A percentile compares a stretch with the other conserved stretches of the same genome.
Conservation (phyloP, 2,113 vertebrate species). For the Prochilodus magdalenae region DNA sequence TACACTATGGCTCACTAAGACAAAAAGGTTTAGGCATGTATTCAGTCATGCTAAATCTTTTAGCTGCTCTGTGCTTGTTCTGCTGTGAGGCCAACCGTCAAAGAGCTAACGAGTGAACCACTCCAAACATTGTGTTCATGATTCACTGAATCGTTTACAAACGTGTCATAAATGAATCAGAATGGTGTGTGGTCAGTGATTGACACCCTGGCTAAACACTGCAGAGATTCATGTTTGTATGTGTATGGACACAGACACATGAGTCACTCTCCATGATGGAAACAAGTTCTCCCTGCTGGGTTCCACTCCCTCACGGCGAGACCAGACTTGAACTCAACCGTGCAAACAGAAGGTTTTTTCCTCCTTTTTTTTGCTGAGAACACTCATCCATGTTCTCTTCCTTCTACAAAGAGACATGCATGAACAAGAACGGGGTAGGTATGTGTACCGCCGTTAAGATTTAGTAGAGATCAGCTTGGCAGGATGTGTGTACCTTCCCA, state of each 20-base stretch:
- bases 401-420: not conserved
- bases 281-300: not conserved
- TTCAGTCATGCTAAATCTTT: too few species aligned
- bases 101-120: too few species aligned
- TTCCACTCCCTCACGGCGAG: not conserved
- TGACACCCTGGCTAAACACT: not conserved
- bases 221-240: conserved; percentile 2
- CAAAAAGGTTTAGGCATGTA: too few species aligned
- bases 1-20: too few species aligned
- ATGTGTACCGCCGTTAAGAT: not conserved
- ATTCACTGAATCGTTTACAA: not conserved
- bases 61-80: too few species aligned
- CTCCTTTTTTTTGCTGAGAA: not conserved
- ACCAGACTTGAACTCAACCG: conserved; percentile 7
- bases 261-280: not conserved
- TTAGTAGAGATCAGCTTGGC: not conserved
- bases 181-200: too few species aligned
- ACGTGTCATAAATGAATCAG: not conserved
- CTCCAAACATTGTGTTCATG: not conserved
- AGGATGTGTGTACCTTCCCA: not conserved
- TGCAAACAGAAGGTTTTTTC: not conserved
- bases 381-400: too few species aligned
- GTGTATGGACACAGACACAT: not conserved
- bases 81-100: too few species aligned
- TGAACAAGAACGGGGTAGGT: not conserved